Base-by-base conservation (phyloP, 2,888 invertebrate genomes). In the Apotomis capreana region DNA sequence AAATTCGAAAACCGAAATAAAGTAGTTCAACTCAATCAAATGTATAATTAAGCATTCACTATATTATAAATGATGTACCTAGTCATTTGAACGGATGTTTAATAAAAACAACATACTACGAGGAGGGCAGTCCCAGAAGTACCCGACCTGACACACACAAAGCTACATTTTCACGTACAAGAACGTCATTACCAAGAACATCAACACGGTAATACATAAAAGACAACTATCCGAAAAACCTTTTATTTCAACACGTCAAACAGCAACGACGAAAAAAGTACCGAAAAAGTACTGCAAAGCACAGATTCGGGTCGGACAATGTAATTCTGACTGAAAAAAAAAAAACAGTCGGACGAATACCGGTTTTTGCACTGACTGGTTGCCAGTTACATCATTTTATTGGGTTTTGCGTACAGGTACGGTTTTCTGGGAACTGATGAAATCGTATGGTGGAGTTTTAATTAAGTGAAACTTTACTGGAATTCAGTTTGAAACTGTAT, bases 311-410 rank as follows among this genome's bases (percentile, higher is more conserved):
- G 80, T 81, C 79, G 80, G 67, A 69, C 69, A 70, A 58, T 63
- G 70, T 57, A 68, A 65, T 69, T 78, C 76, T 74, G 77, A 61
- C 62, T 69, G 73, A 76, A 76, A 81, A 80, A 76, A 81, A 80
- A 80, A 84, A 76, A 79, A 78, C 84, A 80, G 79, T 78, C 84
- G 83, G 78, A 76, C 80, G 80, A 84, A 87, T 87, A 85, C 86
- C 85, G 86, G 84, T 80, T 81, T 81, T 78, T 78, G 77, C 79
- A 75, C 75, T 74, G 75, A 74, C 74, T 58, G 62, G 40, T 73
- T 58, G 62, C 26, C 9, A 26, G 59, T 73, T 63, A 74, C 71
- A 70, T 2, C 73, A 68, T 60, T 57, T 49, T 68, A 65, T 52
- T 51, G 26, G 37, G 51, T 37, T 59, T 51, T 49, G 49, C 49